Evolutionary conservation across 1,140 invertebrate genomes (phyloP), one percentile per base, ranked within the genome.

Genomic region (Anastatus disparis): DNA sequence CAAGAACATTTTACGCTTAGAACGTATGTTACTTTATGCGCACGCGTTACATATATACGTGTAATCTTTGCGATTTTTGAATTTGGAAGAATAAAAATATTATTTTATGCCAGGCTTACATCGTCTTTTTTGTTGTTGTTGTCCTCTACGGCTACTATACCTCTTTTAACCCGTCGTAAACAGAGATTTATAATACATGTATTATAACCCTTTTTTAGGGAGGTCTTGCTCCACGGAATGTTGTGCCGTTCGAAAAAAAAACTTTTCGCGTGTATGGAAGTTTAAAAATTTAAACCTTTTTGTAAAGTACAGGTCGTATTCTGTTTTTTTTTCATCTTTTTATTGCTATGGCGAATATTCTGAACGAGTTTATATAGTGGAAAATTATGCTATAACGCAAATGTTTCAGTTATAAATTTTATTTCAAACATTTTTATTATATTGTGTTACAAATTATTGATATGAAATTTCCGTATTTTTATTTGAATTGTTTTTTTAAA

Each of bases 261-360:
- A 3, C 12, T 53, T 53, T 15, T 53, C 15, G 29, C 27, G 27
- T 13, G 27, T 29, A 3, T 20, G n/a, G 15, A 13, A 6, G 24
- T 53, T 53, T 29, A 29, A 53, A 53, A 53, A 53, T 53, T 27
- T 26, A 53, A 50, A 53, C 27, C 26, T 53, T 53, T 53, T 53
- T n/a, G 27, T 15, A 53, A 29, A 29, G 52, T 53, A 6, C 12
- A 10, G 52, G 13, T 15, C 6, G n/a, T 29, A 3, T 53, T 10
- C 31, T 35, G n/a, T n/a, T n/a, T n/a, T n/a, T n/a, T n/a, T n/a
- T n/a, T n/a, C n/a, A 0, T 6, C 24, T 53, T 29, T 53, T 20
- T 50, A 24, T 50, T 50, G 22, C 46, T 50, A 7, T 6, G 42
- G 3, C 13, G 6, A 50, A 8, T 50, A n/a, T 50, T 20, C 22